Evolutionary conservation across 2,888 invertebrate species (phyloP), one percentile per base, ranked within the genome.

Genomic region (Gisinianus flammeolus): DNA sequence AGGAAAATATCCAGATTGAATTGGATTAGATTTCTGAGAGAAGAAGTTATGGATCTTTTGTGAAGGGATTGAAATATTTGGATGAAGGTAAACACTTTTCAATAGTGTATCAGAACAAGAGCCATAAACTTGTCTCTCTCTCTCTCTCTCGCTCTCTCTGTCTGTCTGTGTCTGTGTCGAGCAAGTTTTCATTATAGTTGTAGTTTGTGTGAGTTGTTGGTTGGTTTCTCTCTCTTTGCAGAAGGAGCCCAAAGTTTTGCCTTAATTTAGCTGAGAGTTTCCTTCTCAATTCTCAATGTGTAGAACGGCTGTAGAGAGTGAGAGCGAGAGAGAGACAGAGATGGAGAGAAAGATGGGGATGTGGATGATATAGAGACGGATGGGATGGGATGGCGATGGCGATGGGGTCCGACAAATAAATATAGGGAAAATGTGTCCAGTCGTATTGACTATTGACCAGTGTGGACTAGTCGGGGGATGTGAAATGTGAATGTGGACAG

Each of bases 251-350:
- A 33, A 69, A 73, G 78, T 82, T 82, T 80, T 82, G 81, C 81
- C 77, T 79, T 79, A 82, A 82, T 80, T 82, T 80, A 78, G 69
- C 76, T 79, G 77, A 79, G 78, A 81, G 81, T 82, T 81, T 78
- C 76, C 2, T 64, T 16, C 19, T 19, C 30, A 22, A 56, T 16
- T 30, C 26, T 8, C 24, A 24, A 30, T 12, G 28, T 26, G n/a
- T n/a, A n/a, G n/a, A n/a, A n/a, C n/a, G n/a, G n/a, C n/a, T n/a
- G n/a, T n/a, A n/a, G n/a, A n/a, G n/a, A n/a, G n/a, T n/a, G n/a
- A n/a, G n/a, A n/a, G n/a, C n/a, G n/a, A n/a, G n/a, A n/a, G 8
- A 44, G 8, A 44, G 8, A 16, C 16, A 8, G 4, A 54, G 19
- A 54, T 3, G n/a, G 54, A 54, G 54, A 54, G 54, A 54, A n/a